A percentile compares a stretch with the other conserved stretches of the same genome.
Evolutionary conservation across 1,140 invertebrate genomes (phyloP).

Genomic region (Onthophagus taurus): DNA sequence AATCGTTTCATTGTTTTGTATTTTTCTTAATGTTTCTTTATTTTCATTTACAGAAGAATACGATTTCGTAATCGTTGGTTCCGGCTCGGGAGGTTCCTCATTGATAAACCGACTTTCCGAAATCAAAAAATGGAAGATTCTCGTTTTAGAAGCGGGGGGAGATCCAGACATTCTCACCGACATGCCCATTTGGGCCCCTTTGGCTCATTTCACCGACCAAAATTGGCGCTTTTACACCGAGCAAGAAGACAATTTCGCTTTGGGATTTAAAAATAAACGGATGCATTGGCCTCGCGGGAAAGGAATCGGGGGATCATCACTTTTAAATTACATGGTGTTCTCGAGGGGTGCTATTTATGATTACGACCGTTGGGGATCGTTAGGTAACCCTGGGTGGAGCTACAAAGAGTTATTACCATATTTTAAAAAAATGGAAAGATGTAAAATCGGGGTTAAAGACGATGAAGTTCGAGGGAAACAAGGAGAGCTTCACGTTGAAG

Average conservation of each 20-base stretch:
- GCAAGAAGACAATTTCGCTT: conserved; percentile 34
- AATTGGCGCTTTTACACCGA: conserved; percentile 63
- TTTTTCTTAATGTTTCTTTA: not conserved
- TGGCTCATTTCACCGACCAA: conserved; percentile 44
- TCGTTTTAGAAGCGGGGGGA: conserved; percentile 52
- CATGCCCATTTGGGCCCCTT: conserved; percentile 52
- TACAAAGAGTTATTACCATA: conserved; percentile 39
- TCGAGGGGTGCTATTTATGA: conserved; percentile 52
- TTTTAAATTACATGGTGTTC: conserved; percentile 58
- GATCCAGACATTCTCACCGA: conserved; percentile 58
- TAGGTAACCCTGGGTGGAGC: conserved; percentile 37
- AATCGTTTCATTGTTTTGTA: too few species aligned
- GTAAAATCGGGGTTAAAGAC: conserved; percentile 42
- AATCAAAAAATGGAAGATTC: conserved; percentile 37
- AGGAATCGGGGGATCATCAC: conserved; percentile 51
- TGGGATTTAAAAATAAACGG: conserved; percentile 32
- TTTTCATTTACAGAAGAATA: conserved; percentile 31
- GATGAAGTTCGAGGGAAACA: conserved; percentile 18
- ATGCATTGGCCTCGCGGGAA: conserved; percentile 50
- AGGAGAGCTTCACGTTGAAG: conserved; percentile 47
- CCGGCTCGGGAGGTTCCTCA: conserved; percentile 49
- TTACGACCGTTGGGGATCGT: conserved; percentile 52
- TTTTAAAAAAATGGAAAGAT: conserved; percentile 43
- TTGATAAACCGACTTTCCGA: conserved; percentile 49
- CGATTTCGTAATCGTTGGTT: conserved; percentile 46